These are phyloP conservation scores for Notechis scutatus DNA, from an alignment of 2,113 vertebrate genomes.

Conservation along the genomic window DNA sequence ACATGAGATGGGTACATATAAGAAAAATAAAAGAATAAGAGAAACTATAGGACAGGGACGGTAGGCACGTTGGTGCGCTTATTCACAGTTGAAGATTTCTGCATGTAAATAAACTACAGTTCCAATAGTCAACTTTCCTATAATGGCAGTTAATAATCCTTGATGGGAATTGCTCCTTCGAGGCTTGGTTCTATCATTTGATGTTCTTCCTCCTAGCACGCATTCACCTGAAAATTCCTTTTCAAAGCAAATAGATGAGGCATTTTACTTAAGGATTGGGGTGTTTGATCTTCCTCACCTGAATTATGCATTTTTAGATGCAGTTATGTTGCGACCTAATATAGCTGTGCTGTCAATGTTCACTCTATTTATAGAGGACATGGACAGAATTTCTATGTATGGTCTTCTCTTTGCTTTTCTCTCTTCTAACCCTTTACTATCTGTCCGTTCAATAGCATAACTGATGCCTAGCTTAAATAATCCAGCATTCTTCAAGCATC, in stretches of 20 bases:
- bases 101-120: background rate
- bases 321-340: background rate
- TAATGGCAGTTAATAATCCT: background rate
- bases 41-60: too few relatives aligned
- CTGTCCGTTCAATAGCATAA: background rate
- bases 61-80: too few relatives aligned
- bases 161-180: background rate
- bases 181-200: background rate
- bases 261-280: background rate
- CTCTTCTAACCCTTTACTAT: background rate
- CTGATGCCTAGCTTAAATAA: conserved; percentile 7
- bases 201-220: background rate
- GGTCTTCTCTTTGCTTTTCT: background rate
- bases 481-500: background rate
- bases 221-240: too few relatives aligned
- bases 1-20: too few relatives aligned
- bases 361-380: background rate
- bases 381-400: background rate
- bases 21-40: too few relatives aligned
- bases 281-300: background rate
- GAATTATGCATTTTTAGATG: background rate
- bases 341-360: background rate
- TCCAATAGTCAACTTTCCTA: background rate
- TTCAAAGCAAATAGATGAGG: background rate
- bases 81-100: too few relatives aligned